These are phyloP conservation scores for Carcina quercana DNA, from an alignment of 2,888 invertebrate species.

Conservation along the genomic window DNA sequence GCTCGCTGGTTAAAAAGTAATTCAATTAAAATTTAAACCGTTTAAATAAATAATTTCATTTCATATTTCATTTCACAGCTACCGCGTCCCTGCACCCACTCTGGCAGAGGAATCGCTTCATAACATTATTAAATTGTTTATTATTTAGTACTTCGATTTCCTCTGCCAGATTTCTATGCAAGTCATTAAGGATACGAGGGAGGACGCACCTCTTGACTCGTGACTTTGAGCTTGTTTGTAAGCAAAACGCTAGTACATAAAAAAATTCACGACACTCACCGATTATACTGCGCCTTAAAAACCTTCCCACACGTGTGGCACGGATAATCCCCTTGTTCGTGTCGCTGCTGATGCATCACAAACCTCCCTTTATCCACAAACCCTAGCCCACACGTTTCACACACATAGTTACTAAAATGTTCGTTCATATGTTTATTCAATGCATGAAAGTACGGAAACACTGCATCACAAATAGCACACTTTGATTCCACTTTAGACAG, in stretches of 20 bases:
- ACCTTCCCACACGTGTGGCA: conserved; percentile 57
- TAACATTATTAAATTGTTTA: no score
- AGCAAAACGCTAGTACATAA: not conserved
- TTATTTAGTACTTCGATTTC: no score
- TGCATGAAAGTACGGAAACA: conserved; percentile 4
- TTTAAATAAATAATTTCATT: not conserved
- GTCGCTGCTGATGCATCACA: conserved; percentile 6
- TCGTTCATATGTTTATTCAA: conserved; percentile 7
- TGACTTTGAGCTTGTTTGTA: not conserved
- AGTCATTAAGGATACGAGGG: no score
- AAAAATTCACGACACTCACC: conserved; percentile 14
- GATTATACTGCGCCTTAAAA: conserved; percentile 46
- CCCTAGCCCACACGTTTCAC: conserved; percentile 6
- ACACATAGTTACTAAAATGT: conserved; percentile 7
- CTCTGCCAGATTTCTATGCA: no score
- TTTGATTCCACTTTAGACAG: conserved; percentile 24
- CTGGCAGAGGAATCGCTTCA: no score
- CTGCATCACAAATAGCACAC: conserved; percentile 3
- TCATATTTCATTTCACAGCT: not conserved
- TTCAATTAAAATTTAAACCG: conserved; percentile 8
- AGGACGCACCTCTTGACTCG: not conserved
- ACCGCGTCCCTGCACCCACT: no score
- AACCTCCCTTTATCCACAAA: conserved; percentile 5
- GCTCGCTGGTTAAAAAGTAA: conserved; percentile 29
- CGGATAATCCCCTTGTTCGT: conserved; percentile 44